Percentiles rank a stretch among this genome's conserved stretches.
phyloP scores from a whole-genome alignment of 2,113 vertebrate species.

The Ochotona curzoniae region DNA sequence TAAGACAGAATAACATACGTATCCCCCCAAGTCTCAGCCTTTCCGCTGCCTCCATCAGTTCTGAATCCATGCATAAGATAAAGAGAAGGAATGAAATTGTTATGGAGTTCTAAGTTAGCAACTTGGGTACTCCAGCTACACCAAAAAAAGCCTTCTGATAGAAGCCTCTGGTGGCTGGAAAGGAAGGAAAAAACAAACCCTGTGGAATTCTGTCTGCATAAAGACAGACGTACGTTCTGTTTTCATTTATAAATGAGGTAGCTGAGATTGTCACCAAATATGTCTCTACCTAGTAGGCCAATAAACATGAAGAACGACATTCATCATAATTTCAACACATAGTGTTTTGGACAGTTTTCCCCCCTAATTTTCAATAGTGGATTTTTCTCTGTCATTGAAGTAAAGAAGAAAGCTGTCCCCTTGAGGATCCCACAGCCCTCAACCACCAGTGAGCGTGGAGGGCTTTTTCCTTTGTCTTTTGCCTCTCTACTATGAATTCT shows the following conservation, averaged over 20 bases:
- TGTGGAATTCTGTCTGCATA: background rate
- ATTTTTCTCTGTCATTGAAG: slow-evolving; percentile 15
- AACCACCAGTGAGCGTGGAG: slow-evolving; percentile 2
- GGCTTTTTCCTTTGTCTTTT: slow-evolving; percentile 11
- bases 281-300: slow-evolving; percentile 66
- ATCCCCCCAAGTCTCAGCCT: slow-evolving; percentile 72
- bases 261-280: slow-evolving; percentile 52
- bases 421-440: background rate
- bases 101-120: background rate
- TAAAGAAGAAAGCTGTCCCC: background rate
- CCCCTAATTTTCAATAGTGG: background rate
- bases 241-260: slow-evolving; percentile 46
- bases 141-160: slow-evolving; percentile 30
- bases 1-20: slow-evolving; percentile 77
- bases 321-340: slow-evolving; percentile 51
- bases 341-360: slow-evolving; percentile 6
- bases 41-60: slow-evolving; percentile 76
- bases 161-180: slow-evolving; percentile 53
- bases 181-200: slow-evolving; percentile 63
- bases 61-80: slow-evolving; percentile 57
- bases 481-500: slow-evolving; percentile 25
- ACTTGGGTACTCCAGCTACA: background rate
- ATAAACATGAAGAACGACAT: slow-evolving; percentile 60
- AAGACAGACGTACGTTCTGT: background rate
- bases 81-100: background rate